These are phyloP conservation scores for Saturnia japonica DNA, from an alignment of 2,888 invertebrate species.

Conservation along the genomic window DNA sequence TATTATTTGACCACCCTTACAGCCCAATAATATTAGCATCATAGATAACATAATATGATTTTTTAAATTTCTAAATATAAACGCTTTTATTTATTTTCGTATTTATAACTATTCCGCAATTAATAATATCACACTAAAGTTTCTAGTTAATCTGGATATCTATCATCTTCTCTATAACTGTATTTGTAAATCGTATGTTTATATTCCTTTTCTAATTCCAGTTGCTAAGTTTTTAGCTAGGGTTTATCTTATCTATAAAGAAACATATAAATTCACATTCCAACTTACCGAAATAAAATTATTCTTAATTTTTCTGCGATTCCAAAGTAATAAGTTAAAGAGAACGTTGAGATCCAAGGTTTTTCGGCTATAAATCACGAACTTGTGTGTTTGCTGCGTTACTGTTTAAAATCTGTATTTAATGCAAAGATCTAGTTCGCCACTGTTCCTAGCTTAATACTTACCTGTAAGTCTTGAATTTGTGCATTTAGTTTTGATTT, in stretches of 20 bases:
- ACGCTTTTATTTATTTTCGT: no score
- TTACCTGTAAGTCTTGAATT: no score
- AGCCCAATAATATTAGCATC: no score
- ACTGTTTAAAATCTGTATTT: constrained; percentile 7
- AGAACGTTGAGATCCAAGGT: constrained; percentile 10
- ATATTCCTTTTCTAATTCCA: neutral
- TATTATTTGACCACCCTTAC: no score
- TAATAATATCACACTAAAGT: no score
- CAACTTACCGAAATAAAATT: constrained; percentile 26
- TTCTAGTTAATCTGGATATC: no score
- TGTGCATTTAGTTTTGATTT: no score
- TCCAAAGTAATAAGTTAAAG: constrained; percentile 8
- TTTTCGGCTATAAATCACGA: constrained; percentile 27
- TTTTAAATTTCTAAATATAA: no score
- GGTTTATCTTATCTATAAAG: neutral
- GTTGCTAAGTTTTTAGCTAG: neutral
- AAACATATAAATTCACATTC: constrained; percentile 24
- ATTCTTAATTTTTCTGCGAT: constrained; percentile 25
- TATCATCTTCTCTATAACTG: neutral
- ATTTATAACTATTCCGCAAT: no score
- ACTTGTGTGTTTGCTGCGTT: constrained; percentile 27
- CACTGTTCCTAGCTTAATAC: neutral
- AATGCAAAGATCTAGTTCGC: neutral
- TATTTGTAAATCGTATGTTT: neutral
- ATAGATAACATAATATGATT: no score